Evolutionary conservation across 64 coral and sea anemone species (phyloP), one percentile per base, ranked within the genome.

Genomic region (Anthopleura sola): DNA sequence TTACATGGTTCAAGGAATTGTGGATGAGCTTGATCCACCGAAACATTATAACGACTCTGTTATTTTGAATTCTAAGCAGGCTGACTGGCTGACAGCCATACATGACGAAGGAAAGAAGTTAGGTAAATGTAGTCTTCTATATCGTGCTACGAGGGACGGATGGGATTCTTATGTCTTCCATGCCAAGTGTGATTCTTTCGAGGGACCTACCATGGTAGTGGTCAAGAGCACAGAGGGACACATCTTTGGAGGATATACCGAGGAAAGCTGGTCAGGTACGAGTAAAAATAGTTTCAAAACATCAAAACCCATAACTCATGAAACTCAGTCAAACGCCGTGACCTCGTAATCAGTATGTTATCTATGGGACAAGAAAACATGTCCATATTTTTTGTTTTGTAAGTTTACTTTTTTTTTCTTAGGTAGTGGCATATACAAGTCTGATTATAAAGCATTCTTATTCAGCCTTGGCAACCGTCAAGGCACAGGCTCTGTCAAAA

Each of bases 171-270:
- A 39, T 55, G 77, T 58, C 0, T 90, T 90, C 29, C 88, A 90
- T 66, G 84, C 83, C 32, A 68, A n/a, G n/a, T 90, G 66, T 75
- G 88, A 90, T 24, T 13, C 3, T 53, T 32, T 62, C 47, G 68
- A 46, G 34, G 88, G 88, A 24, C 82, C 88, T 8, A 90, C 88
- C 5, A 57, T 90, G 40, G 81, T 58, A 4, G 40, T 85, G 33
- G 68, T 85, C 28, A 84, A 75, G 33, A 51, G 66, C 38, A 29
- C 44, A 38, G 81, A 80, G 16, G n/a, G n/a, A n/a, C n/a, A n/a
- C n/a, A n/a, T n/a, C n/a, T n/a, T n/a, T n/a, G n/a, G n/a, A n/a
- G n/a, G 53, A 48, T 48, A 48, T 48, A 48, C 46, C 46, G 46
- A 48, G 11, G 4, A 48, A 11, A 48, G 11, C 46, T 48, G 46